These are phyloP conservation scores for Cyanocitta stelleri DNA, from an alignment of 2,113 vertebrate species.

Conservation along the genomic window DNA sequence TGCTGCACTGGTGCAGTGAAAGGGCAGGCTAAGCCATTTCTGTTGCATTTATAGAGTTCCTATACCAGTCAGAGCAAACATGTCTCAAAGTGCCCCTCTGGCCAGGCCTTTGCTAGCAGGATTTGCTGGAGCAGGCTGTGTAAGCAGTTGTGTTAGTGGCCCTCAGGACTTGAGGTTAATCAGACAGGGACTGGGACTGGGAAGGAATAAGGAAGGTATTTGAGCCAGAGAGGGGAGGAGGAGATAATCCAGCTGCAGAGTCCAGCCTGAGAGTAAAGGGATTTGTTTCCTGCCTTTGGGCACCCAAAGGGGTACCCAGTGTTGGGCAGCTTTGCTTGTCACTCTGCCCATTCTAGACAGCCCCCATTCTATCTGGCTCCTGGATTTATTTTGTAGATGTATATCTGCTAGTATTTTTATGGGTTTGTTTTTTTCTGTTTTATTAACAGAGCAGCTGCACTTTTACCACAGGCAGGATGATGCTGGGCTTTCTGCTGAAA, in stretches of 20 bases:
- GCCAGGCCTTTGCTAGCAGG: background rate
- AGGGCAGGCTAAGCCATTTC: background rate
- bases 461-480: background rate
- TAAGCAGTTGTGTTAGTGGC: background rate
- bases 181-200: background rate
- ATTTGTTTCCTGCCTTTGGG: background rate
- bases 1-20: background rate
- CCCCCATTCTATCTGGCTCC: background rate
- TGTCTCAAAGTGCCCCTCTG: background rate
- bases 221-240: background rate
- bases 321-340: background rate
- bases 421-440: background rate
- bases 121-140: background rate
- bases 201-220: background rate
- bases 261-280: background rate
- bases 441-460: background rate
- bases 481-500: constrained; percentile 22
- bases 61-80: background rate
- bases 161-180: background rate
- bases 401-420: constrained; percentile 14
- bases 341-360: background rate
- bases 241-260: background rate
- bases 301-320: too few species aligned
- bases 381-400: background rate
- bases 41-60: background rate